These are phyloP conservation scores for Aplodontia rufa DNA, from an alignment of 2,113 vertebrate species.

Conservation along the genomic window DNA sequence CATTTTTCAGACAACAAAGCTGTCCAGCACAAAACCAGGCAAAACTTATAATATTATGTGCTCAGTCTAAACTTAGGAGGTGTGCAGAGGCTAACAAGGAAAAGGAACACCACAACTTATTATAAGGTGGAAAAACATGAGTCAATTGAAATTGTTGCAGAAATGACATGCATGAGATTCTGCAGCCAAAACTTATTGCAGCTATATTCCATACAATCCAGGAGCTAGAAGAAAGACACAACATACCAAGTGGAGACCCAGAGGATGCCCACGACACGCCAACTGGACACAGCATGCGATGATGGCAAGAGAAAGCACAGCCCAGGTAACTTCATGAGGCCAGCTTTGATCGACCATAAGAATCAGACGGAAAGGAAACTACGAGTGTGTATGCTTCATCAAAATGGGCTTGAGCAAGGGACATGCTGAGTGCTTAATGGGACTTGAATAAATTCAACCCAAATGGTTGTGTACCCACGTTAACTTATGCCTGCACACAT, in stretches of 20 bases:
- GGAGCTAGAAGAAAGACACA: not conserved
- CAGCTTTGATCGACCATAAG: not conserved
- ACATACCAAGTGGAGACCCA: not conserved
- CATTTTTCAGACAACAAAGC: not conserved
- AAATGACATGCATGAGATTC: not conserved
- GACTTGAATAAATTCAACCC: not conserved
- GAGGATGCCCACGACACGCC: not conserved
- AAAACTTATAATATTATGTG: not conserved
- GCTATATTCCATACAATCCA: not conserved
- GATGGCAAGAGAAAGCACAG: not conserved
- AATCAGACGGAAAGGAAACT: not conserved
- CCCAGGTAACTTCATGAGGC: not conserved
- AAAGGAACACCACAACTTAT: not conserved
- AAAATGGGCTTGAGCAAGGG: no score
- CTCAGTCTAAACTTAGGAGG: not conserved
- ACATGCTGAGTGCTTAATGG: not conserved
- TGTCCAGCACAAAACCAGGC: not conserved
- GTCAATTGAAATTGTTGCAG: not conserved
- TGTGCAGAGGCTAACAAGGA: not conserved
- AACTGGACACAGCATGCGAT: not conserved
- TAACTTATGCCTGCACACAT: not conserved
- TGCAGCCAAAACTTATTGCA: not conserved
- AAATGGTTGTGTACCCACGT: no score
- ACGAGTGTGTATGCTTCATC: not conserved
- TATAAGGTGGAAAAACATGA: not conserved